These are phyloP conservation scores for Lepidostoma basale DNA, from an alignment of 1,140 invertebrate genomes.

Conservation along the genomic window DNA sequence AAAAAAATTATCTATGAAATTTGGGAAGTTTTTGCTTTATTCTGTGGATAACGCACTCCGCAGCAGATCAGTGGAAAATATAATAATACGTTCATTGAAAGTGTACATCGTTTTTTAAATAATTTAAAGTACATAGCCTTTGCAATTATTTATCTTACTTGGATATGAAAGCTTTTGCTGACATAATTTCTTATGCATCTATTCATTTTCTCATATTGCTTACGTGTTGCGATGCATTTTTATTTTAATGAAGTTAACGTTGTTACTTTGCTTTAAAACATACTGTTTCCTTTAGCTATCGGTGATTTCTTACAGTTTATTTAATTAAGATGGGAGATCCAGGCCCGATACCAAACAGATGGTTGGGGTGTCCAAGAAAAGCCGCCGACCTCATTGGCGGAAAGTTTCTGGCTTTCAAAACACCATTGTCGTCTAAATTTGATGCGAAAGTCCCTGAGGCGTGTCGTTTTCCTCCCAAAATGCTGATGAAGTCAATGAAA, in stretches of 20 bases:
- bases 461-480: slow-evolving; percentile 81
- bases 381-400: slow-evolving; percentile 73
- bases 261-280: neutral
- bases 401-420: slow-evolving; percentile 93
- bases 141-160: no score
- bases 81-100: no score
- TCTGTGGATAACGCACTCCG: no score
- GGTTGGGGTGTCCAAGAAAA: slow-evolving; percentile 92
- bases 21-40: no score
- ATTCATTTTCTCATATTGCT: no score
- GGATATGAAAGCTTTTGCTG: no score
- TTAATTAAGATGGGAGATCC: slow-evolving; percentile 48
- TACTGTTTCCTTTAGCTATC: neutral
- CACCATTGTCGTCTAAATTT: slow-evolving; percentile 79
- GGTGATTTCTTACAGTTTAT: neutral
- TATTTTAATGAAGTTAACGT: neutral
- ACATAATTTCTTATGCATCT: no score
- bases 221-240: neutral
- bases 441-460: slow-evolving; percentile 81
- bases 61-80: no score
- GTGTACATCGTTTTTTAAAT: no score
- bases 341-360: slow-evolving; percentile 81
- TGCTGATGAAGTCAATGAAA: slow-evolving; percentile 79
- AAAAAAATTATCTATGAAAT: no score
- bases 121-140: no score